Conservation (phyloP, 2,797 vertebrate genomes). For the Perodicticus potto region DNA sequence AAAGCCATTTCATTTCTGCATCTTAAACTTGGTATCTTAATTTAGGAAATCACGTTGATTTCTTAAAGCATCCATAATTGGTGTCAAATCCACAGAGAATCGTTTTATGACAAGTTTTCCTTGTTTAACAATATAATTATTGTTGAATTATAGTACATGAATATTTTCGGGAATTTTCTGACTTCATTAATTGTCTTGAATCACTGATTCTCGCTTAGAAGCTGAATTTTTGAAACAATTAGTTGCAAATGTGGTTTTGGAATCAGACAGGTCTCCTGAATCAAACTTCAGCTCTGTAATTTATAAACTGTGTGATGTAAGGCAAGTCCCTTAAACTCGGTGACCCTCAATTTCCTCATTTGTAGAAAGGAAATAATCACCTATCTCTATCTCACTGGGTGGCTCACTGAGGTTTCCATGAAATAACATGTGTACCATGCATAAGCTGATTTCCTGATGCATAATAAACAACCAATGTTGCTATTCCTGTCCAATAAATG, state of each 20-base stretch:
- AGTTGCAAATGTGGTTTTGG: slow-evolving; percentile 13
- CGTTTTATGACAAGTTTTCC: slow-evolving; percentile 59
- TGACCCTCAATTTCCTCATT: not conserved
- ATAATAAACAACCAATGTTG: not conserved
- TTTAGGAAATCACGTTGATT: slow-evolving; percentile 62
- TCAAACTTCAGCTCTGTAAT: not conserved
- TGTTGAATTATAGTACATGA: not conserved
- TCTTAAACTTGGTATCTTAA: slow-evolving; percentile 58
- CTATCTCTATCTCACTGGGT: not conserved
- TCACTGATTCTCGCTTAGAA: slow-evolving; percentile 5
- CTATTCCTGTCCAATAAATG: not conserved
- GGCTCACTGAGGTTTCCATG: not conserved
- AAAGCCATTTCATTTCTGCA: not conserved
- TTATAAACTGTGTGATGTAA: not conserved
- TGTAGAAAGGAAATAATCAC: not conserved
- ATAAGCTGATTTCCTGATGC: not conserved
- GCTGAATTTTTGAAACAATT: slow-evolving; percentile 28
- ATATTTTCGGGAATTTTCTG: slow-evolving; percentile 11
- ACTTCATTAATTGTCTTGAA: slow-evolving; percentile 29
- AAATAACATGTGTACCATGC: not conserved
- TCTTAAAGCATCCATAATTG: slow-evolving; percentile 47
- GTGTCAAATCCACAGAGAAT: slow-evolving; percentile 45
- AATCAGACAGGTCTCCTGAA: not conserved
- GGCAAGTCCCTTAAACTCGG: not conserved
- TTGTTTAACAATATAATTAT: slow-evolving; percentile 52